Base-by-base conservation (phyloP, 2,797 vertebrate genomes). In the Prunella strophiata region DNA sequence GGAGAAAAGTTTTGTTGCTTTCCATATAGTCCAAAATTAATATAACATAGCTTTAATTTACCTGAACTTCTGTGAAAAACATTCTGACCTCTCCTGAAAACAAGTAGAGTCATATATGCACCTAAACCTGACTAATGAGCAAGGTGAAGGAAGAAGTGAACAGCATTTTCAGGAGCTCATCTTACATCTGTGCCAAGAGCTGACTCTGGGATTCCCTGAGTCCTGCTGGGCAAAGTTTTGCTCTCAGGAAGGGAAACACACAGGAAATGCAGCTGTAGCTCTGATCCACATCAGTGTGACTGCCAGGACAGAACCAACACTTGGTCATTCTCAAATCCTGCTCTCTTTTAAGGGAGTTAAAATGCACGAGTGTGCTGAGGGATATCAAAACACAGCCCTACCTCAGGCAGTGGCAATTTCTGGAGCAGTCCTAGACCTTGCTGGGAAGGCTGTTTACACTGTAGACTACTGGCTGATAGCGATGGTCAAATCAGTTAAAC, bases 21-120 rank as follows among this genome's bases (percentile, higher is more conserved):
- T 67, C 11, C 3, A 77, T 40, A 21, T 6, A 67, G 78, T 19
- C 26, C 8, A 63, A 67, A 80, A 40, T 23, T 51, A 81, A 65
- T 68, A 61, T 4, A 81, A 34, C 0, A 3, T 21, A 68, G 8
- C 42, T 34, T 71, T 45, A 55, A 38, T 45, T 29, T 79, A 38
- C 2, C 21, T 47, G 23, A 57, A 68, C 15, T 79, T 43, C 22
- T 34, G 43, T 29, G 13, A n/a, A 32, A 70, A 79, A 62, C 21
- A 32, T 45, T 36, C 29, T 34, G 21, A 51, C 27, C 19, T 47
- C 38, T 72, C 7, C 42, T 66, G 68, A 59, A 81, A 74, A 91
- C 1, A 4, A 45, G 22, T 0, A 62, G 23, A 13, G 34, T 71
- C 67, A 61, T 26, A 25, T 0, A 36, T 1, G 6, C 22, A 61